These are phyloP conservation scores for Dryoscopus gambensis DNA, from an alignment of 2,113 vertebrate species.

Conservation along the genomic window DNA sequence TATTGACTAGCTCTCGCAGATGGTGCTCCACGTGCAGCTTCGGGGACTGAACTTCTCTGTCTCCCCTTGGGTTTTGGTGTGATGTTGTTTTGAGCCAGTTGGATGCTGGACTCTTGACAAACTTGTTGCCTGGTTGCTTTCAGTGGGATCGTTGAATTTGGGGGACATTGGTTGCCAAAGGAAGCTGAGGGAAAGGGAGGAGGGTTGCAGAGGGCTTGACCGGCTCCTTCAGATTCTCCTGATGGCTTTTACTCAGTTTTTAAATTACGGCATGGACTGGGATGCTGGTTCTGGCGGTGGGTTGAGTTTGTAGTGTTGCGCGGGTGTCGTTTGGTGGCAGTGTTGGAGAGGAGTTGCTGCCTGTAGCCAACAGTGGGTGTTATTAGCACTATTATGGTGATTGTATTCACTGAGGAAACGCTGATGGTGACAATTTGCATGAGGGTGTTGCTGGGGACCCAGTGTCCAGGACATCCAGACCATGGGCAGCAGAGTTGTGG, in stretches of 20 bases:
- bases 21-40: constrained; percentile 46
- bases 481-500: rapidly evolving
- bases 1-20: constrained; percentile 42
- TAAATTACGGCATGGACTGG: neutral
- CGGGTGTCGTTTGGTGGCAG: constrained; percentile 39
- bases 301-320: neutral
- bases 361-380: neutral
- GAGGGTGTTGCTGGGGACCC: neutral
- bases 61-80: neutral
- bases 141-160: neutral
- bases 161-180: neutral
- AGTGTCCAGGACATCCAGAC: neutral
- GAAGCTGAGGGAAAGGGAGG: neutral
- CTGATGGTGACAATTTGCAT: neutral
- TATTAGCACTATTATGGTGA: neutral
- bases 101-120: neutral
- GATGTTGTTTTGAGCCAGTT: neutral
- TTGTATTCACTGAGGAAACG: neutral
- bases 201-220: neutral
- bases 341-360: constrained; percentile 20
- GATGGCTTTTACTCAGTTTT: neutral
- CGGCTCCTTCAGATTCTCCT: neutral
- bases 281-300: neutral
- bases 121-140: neutral
- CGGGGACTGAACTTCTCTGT: neutral